Evolutionary conservation across 2,113 vertebrate genomes (phyloP), one percentile per base, ranked within the genome.

Genomic region (Misgurnus anguillicaudatus): DNA sequence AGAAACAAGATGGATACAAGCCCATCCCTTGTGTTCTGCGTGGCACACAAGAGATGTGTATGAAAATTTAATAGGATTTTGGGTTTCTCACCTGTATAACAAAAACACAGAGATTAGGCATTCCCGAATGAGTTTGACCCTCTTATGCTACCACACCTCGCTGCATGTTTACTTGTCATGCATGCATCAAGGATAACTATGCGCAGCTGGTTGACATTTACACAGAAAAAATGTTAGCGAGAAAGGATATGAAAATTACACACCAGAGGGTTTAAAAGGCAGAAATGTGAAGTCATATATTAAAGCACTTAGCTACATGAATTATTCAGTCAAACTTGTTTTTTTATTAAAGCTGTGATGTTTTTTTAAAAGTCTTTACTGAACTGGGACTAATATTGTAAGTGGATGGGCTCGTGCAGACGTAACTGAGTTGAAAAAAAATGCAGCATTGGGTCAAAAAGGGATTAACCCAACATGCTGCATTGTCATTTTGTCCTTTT

Each of bases 21-120:
- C 61, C 19, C 13, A 36, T 55, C 10, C 16, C 16, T 71, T 5
- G 21, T 57, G 38, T 39, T 62, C 13, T 48, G 67, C 36, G 47
- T 14, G 53, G 39, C 62, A 76, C 47, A 68, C 47, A 48, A 14
- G 39, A 70, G 24, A 19, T n/a, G 21, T 42, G 47, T 38, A 77
- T 77, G 14, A 81, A 81, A 77, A 48, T 77, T 81, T 77, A 81
- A 72, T 48, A 71, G 6, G 19, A 71, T 51, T 57, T 17, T 63
- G 38, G 51, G 16, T 14, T 42, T 42, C 47, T 42, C n/a, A 21
- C 53, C 47, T n/a, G 19, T 45, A 66, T n/a, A n/a, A n/a, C n/a
- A 67, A 6, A 31, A 14, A 57, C 39, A 36, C 36, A 60, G 71
- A 38, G 67, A 71, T 38, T 21, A 21, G 17, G 36, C 31, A 57